phyloP scores from a whole-genome alignment of 2,888 invertebrate genomes.

The Asteroscopus sphinx region DNA sequence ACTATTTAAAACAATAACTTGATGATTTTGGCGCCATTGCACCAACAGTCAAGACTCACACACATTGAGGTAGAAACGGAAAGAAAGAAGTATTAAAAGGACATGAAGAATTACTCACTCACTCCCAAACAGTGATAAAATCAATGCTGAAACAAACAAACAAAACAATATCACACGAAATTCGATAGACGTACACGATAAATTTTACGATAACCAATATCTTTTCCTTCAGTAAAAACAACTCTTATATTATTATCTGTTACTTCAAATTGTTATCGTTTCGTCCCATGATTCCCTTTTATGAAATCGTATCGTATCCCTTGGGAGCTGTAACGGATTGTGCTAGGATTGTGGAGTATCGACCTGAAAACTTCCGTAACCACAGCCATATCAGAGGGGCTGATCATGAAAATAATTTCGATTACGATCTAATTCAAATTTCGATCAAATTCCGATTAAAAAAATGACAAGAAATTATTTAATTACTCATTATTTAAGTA shows the following conservation, averaged over 20 bases:
- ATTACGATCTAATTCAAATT: no score
- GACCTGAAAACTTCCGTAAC: slow-evolving; percentile 1
- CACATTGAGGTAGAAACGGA: no score
- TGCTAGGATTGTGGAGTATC: slow-evolving; percentile 5
- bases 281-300: slow-evolving; percentile 34
- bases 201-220: slow-evolving; percentile 30
- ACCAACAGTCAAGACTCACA: no score
- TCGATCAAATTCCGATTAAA: no score
- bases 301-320: slow-evolving; percentile 11
- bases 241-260: slow-evolving; percentile 36
- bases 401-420: no score
- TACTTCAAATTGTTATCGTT: slow-evolving; percentile 31
- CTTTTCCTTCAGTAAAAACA: slow-evolving; percentile 5
- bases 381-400: neutral
- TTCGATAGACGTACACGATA: slow-evolving; percentile 21
- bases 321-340: slow-evolving; percentile 16
- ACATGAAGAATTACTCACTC: neutral
- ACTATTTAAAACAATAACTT: no score
- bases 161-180: neutral
- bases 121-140: no score
- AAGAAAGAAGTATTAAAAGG: no score
- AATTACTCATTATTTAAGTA: no score
- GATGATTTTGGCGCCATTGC: no score
- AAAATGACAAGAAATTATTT: no score
- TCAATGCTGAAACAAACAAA: slow-evolving; percentile 13